Percentiles rank a stretch among this genome's conserved stretches.
Evolutionary conservation across 2,113 vertebrate genomes (phyloP).

Genomic region (Peromyscus polionotus): DNA sequence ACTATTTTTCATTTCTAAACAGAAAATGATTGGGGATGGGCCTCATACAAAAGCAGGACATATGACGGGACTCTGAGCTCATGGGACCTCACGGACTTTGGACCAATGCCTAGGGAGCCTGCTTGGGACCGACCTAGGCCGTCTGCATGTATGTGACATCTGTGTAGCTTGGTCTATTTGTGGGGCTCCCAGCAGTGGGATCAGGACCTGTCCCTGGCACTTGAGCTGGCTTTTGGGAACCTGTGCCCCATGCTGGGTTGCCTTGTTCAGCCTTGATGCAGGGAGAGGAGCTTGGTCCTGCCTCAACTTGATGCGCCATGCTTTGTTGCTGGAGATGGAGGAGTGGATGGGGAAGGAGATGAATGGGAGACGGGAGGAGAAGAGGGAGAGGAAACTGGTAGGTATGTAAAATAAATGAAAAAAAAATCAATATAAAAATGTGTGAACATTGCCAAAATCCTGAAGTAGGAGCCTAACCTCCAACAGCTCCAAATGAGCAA

Average conservation of each 20-base stretch:
- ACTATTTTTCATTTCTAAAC: constrained; percentile 26
- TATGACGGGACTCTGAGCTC: no score
- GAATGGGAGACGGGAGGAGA: background rate
- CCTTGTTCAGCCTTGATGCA: background rate
- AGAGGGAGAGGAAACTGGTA: background rate
- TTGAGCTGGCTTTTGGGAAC: background rate
- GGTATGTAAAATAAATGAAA: background rate
- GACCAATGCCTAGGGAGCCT: background rate
- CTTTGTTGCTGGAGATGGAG: background rate
- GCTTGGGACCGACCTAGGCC: background rate
- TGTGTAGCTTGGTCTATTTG: background rate
- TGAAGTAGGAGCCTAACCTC: no score
- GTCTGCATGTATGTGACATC: background rate
- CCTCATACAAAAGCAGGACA: background rate
- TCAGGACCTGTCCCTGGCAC: no score
- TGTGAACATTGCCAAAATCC: background rate
- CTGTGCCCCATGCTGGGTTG: background rate
- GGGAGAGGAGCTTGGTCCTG: background rate
- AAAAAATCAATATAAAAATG: background rate
- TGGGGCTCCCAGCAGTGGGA: background rate
- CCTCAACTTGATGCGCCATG: background rate
- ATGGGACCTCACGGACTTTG: background rate
- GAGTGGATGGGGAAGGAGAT: no score
- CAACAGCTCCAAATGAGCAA: background rate
- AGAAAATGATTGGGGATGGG: background rate